Conservation (phyloP, 2,797 vertebrate genomes). For the Phalanger gymnotis region DNA sequence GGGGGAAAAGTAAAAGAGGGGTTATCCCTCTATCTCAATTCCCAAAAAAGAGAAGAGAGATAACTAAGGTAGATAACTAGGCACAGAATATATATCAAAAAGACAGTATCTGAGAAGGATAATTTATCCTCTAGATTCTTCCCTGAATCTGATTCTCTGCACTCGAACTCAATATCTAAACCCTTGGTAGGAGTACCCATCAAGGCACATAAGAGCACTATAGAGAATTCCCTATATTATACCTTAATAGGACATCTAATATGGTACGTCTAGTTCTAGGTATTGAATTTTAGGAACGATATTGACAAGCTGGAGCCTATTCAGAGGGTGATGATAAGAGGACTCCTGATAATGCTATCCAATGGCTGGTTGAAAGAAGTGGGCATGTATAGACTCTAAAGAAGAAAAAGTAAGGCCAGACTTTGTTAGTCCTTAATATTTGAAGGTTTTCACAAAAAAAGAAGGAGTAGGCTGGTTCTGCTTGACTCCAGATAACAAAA, state of each 20-base stretch:
- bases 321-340: not conserved
- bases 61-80: not conserved
- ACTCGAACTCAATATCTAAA: not conserved
- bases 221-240: not conserved
- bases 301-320: not conserved
- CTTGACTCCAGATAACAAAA: not conserved
- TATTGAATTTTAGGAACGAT: not conserved
- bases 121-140: not conserved
- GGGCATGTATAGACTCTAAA: not conserved
- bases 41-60: not conserved
- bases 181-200: not conserved
- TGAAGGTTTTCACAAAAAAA: not conserved
- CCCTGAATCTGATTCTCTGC: not conserved
- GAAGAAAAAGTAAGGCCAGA: not conserved
- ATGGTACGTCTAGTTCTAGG: not conserved
- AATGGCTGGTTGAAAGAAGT: not conserved
- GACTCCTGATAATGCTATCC: not conserved
- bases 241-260: not conserved
- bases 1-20: not conserved
- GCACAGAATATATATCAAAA: not conserved
- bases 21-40: not conserved
- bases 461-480: not conserved
- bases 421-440: not conserved
- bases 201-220: not conserved
- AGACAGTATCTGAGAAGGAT: not conserved